phyloP scores from a whole-genome alignment of 1,140 invertebrate genomes.

The Aporrectodea caliginosa region DNA sequence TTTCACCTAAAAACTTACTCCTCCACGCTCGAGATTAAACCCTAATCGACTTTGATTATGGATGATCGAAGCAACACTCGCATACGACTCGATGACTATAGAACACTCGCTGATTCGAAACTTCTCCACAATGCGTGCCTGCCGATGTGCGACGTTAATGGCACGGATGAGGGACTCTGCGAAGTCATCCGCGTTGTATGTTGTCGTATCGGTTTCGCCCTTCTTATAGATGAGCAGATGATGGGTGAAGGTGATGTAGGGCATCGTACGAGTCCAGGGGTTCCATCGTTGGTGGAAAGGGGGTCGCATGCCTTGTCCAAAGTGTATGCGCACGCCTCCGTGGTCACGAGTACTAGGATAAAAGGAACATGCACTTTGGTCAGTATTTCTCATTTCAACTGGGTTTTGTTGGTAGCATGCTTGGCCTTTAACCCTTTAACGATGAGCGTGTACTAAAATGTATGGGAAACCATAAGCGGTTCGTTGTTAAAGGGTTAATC shows the following conservation, averaged over 20 bases:
- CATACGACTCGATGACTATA: slow-evolving; percentile 74
- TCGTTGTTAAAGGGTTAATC: too few species aligned
- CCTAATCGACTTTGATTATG: slow-evolving; percentile 78
- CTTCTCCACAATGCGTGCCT: slow-evolving; percentile 30
- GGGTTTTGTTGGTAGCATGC: too few species aligned
- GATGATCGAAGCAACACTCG: slow-evolving; percentile 71
- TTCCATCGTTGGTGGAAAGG: slow-evolving; percentile 75
- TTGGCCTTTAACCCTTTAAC: too few species aligned
- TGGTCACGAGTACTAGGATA: slow-evolving; percentile 60
- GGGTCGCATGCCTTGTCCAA: slow-evolving; percentile 62
- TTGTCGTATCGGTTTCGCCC: slow-evolving; percentile 49
- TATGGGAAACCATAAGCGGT: too few species aligned
- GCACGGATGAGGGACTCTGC: slow-evolving; percentile 46
- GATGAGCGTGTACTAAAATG: neutral
- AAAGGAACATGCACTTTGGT: slow-evolving; percentile 22
- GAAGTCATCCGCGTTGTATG: slow-evolving; percentile 55
- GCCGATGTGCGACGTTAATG: slow-evolving; percentile 35
- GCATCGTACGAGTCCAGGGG: slow-evolving; percentile 73
- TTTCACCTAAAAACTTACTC: slow-evolving; percentile 82
- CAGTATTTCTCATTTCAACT: too few species aligned
- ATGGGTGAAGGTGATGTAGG: slow-evolving; percentile 72
- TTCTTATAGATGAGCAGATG: slow-evolving; percentile 77
- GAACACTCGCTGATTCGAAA: slow-evolving; percentile 63
- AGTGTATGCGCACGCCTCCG: slow-evolving; percentile 69
- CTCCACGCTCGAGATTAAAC: slow-evolving; percentile 79